These are phyloP conservation scores for Tringa solitaria DNA, from an alignment of 2,113 vertebrate genomes.

Conservation along the genomic window DNA sequence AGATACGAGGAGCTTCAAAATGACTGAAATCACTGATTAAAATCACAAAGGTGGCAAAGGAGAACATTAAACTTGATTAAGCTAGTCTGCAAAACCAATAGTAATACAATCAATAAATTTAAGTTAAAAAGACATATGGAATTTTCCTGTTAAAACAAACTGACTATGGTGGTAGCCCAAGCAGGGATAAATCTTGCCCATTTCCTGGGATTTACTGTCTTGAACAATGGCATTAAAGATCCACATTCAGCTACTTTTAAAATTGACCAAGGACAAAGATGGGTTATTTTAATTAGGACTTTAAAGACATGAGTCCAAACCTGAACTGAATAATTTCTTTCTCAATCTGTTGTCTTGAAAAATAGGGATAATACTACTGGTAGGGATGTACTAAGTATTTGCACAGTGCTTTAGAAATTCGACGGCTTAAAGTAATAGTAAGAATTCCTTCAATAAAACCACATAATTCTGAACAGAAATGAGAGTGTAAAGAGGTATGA, in stretches of 20 bases:
- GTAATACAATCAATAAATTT: not conserved
- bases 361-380: not conserved
- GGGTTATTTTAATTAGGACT: not conserved
- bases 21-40: not conserved
- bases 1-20: not conserved
- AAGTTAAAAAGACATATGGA: not conserved
- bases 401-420: not conserved
- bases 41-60: not conserved
- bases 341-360: not conserved
- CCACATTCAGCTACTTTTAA: not conserved
- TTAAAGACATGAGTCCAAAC: not conserved
- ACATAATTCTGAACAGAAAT: not conserved
- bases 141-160: not conserved
- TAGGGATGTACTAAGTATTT: not conserved
- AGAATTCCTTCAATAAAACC: not conserved
- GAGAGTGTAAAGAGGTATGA: not conserved
- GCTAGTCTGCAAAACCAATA: not conserved
- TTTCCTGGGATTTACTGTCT: not conserved
- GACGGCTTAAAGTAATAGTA: not conserved
- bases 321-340: not conserved
- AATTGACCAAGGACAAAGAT: accelerated
- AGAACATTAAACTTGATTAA: not conserved
- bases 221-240: not conserved
- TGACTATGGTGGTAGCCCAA: not conserved
- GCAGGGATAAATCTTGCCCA: not conserved